Percentiles rank a stretch among this genome's conserved stretches.
phyloP scores from a whole-genome alignment of 2,113 vertebrate genomes.

The Rattus norvegicus region GRCr8 NC_086023.1:134767001-134767500 shows the following conservation, averaged over 20 bases:
- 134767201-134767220: constrained; percentile 8
- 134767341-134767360: constrained; percentile 38
- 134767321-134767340: constrained; percentile 27
- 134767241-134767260: not conserved
- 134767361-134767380: constrained; percentile 29
- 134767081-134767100: not conserved
- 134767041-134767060: constrained; percentile 47
- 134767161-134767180: not conserved
- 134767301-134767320: not conserved
- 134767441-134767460: constrained; percentile 24
- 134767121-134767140: not conserved
- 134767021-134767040: constrained; percentile 43
- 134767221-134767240: constrained; percentile 48
- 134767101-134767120: not conserved
- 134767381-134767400: not conserved
- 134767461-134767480: constrained; percentile 63
- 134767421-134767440: constrained; percentile 48
- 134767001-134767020: constrained; percentile 11
- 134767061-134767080: constrained; percentile 18
- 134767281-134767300: constrained; percentile 51
- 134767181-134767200: constrained; percentile 60
- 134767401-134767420: not conserved
- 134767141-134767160: not conserved
- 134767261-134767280: constrained; percentile 65
- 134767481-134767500: constrained; percentile 24